phyloP scores from a whole-genome alignment of 2,113 vertebrate genomes.

The Alethe castanea region DNA sequence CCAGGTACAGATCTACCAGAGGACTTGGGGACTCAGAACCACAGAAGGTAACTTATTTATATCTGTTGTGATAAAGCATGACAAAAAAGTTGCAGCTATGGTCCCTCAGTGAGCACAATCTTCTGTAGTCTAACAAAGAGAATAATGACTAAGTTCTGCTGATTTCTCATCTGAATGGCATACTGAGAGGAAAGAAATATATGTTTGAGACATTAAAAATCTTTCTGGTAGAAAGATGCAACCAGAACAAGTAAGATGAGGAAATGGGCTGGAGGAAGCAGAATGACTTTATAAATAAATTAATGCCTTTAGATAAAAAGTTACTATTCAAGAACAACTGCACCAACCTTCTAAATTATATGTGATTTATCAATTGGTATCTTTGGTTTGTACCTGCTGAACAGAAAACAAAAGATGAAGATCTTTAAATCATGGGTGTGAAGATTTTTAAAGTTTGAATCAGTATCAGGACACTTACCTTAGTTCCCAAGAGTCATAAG shows the following conservation, averaged over 20 bases:
- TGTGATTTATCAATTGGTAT: background rate
- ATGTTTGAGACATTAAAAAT: background rate
- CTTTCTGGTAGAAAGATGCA: background rate
- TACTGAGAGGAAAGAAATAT: background rate
- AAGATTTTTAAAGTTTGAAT: background rate
- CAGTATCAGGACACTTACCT: background rate
- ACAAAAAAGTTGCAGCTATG: background rate
- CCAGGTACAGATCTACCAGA: background rate
- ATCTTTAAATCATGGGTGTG: background rate
- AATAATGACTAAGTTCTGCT: background rate
- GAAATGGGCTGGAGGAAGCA: background rate
- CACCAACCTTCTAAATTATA: background rate
- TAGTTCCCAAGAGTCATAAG: background rate
- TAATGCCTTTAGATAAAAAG: background rate
- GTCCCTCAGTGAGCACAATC: background rate
- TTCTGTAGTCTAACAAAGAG: background rate
- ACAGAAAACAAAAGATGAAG: background rate
- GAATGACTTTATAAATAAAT: background rate
- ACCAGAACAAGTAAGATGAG: background rate
- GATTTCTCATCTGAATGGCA: background rate
- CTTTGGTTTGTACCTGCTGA: background rate
- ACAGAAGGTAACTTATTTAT: background rate
- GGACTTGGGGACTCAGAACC: background rate
- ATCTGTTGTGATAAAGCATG: background rate
- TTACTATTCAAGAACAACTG: background rate